A percentile compares a stretch with the other conserved stretches of the same genome.
Evolutionary conservation across 2,113 vertebrate species (phyloP).

Genomic region (Scomber japonicus): DNA sequence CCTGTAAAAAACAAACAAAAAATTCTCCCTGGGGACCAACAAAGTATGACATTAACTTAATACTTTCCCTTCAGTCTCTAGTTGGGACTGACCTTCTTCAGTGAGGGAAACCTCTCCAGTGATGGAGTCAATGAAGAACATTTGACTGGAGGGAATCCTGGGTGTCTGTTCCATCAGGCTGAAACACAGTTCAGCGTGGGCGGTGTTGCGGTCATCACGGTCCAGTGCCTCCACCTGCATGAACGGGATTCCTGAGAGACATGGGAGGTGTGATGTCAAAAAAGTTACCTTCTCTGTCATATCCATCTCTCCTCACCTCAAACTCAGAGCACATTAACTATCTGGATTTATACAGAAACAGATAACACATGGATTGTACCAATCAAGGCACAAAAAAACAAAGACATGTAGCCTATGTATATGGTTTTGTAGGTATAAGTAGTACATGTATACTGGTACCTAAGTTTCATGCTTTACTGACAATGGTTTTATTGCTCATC

Average conservation of each 20-base stretch:
- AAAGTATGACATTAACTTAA: neutral
- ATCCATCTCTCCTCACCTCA: neutral
- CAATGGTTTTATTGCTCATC: neutral
- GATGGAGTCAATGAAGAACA: conserved; percentile 84
- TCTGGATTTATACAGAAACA: neutral
- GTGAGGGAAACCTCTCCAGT: conserved; percentile 85
- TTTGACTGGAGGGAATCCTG: conserved; percentile 81
- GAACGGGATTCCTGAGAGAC: conserved; percentile 81
- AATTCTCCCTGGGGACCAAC: neutral
- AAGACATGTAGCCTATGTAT: neutral
- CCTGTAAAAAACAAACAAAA: neutral
- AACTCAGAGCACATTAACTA: neutral
- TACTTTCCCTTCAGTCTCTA: neutral
- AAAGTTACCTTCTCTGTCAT: neutral
- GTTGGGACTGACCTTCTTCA: conserved; percentile 81
- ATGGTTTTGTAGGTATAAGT: neutral
- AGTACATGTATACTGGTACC: neutral
- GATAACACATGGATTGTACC: neutral
- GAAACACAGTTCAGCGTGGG: conserved; percentile 87
- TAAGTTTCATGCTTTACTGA: neutral
- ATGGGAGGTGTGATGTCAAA: neutral
- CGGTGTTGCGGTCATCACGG: conserved; percentile 81
- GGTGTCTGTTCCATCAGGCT: conserved; percentile 85
- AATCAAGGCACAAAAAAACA: neutral
- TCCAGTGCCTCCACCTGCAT: conserved; percentile 85